phyloP scores from a whole-genome alignment of 2,888 invertebrate genomes.

The Fragum sueziense region DNA sequence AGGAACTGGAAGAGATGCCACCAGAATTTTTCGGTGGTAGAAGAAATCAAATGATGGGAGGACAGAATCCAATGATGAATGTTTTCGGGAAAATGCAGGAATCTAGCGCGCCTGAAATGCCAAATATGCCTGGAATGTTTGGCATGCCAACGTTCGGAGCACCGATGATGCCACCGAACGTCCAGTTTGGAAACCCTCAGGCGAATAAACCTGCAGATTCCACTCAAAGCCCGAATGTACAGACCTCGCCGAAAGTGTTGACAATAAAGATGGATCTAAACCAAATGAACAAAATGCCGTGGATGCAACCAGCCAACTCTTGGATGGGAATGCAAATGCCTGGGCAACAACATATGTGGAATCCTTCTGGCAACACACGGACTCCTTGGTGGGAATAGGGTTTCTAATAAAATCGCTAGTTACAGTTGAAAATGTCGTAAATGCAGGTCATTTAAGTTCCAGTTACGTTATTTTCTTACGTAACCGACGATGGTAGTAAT shows the following conservation, averaged over 20 bases:
- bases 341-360: background rate
- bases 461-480: no score
- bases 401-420: no score
- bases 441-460: no score
- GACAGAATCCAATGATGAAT: background rate
- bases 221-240: background rate
- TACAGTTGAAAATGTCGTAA: no score
- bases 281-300: conserved; percentile 2
- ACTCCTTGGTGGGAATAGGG: background rate
- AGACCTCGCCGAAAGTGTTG: background rate
- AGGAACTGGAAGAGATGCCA: conserved; percentile 2
- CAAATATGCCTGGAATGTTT: background rate
- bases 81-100: background rate
- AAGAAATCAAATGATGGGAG: conserved; percentile 10
- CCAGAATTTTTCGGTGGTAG: background rate
- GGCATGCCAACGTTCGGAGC: background rate
- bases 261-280: background rate
- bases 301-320: background rate
- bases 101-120: background rate
- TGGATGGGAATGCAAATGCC: background rate
- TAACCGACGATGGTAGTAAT: no score
- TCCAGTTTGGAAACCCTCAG: background rate
- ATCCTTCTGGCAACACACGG: background rate
- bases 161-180: background rate
- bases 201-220: background rate